phyloP scores from a whole-genome alignment of 2,888 invertebrate species.

The Ormyrus nitidulus region DNA sequence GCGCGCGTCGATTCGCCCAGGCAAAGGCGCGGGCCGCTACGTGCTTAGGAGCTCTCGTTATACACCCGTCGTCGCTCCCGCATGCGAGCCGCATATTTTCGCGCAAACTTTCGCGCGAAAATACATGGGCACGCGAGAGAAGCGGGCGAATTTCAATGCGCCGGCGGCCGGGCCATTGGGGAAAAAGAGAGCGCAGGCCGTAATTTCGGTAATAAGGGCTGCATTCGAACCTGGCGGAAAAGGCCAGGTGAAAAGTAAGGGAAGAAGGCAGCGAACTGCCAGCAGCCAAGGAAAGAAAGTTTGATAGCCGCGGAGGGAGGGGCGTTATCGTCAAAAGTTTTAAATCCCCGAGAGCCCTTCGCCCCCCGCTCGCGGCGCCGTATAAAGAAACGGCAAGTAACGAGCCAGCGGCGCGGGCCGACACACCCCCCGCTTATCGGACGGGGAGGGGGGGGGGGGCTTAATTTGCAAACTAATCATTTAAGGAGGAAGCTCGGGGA shows the following conservation, averaged over 20 bases:
- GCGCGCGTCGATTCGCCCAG: no score
- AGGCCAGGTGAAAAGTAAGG: no score
- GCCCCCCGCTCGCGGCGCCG: neutral
- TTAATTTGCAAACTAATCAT: slow-evolving; percentile 27
- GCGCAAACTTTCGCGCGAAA: no score
- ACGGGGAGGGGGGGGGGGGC: no score
- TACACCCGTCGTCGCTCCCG: no score
- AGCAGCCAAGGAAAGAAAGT: slow-evolving; percentile 13
- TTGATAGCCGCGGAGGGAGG: neutral
- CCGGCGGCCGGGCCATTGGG: neutral
- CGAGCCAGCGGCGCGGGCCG: no score
- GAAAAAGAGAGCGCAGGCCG: neutral
- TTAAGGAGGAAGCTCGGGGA: slow-evolving; percentile 4
- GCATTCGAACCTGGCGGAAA: no score
- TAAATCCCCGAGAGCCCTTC: slow-evolving; percentile 4
- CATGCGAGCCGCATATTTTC: no score
- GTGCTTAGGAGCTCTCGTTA: no score
- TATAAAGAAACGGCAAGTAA: slow-evolving; percentile 6
- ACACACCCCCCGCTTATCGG: no score
- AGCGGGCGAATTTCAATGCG: neutral
- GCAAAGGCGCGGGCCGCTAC: no score
- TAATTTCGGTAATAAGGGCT: no score
- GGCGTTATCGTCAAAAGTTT: slow-evolving; percentile 32
- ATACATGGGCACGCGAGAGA: neutral
- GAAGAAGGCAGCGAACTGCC: neutral